phyloP scores from a whole-genome alignment of 2,888 invertebrate species.

The Meteorus colon region DNA sequence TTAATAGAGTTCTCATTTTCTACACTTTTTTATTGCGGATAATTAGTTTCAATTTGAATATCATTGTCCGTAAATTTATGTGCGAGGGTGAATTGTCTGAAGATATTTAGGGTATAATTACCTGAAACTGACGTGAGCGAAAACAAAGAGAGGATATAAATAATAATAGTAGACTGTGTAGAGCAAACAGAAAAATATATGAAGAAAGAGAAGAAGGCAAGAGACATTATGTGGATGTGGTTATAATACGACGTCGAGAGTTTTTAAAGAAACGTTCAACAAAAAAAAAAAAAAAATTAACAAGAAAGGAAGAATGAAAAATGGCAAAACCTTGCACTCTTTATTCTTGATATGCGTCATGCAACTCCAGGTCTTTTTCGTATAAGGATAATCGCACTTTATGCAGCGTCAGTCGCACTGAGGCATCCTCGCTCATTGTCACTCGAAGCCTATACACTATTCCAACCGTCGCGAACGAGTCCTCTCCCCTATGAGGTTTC shows the following conservation, averaged over 20 bases:
- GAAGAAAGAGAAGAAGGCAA: background rate
- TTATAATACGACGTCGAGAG: constrained; percentile 5
- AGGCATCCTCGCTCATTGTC: constrained; percentile 36
- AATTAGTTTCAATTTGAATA: constrained; percentile 10
- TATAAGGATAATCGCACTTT: constrained; percentile 44
- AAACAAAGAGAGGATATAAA: constrained; percentile 32
- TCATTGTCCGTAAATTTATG: constrained; percentile 9
- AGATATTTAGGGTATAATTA: constrained; percentile 28
- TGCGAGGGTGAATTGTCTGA: background rate
- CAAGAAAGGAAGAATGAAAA: constrained; percentile 15
- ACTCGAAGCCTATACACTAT: constrained; percentile 11
- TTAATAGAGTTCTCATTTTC: background rate
- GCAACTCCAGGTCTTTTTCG: constrained; percentile 61
- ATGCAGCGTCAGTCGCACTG: constrained; percentile 41
- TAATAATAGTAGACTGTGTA: constrained; percentile 21
- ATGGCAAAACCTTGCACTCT: constrained; percentile 20
- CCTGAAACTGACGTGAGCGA: constrained; percentile 27
- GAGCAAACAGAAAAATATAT: constrained; percentile 3
- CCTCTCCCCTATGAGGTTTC: constrained; percentile 41
- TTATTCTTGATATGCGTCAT: constrained; percentile 53
- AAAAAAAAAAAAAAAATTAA: constrained; percentile 34
- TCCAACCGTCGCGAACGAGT: constrained; percentile 26
- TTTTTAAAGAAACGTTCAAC: constrained; percentile 1
- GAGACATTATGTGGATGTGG: constrained; percentile 1
- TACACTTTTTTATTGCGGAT: background rate